These are phyloP conservation scores for Leucoptera coffeella DNA, from an alignment of 2,888 invertebrate genomes.

Conservation along the genomic window DNA sequence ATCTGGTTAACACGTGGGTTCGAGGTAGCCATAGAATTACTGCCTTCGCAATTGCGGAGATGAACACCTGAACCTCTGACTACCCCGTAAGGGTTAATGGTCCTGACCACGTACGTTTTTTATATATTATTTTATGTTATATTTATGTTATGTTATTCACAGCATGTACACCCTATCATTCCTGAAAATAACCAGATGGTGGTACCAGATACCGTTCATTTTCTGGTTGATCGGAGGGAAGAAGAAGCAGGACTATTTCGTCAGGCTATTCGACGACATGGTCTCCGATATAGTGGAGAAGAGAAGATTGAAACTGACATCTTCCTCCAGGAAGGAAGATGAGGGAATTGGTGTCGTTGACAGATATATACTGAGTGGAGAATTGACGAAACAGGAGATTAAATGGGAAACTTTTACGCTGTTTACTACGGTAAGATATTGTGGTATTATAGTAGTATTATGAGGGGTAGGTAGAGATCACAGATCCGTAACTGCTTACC, in stretches of 20 bases:
- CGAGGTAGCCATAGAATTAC: too few species aligned
- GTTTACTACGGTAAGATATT: slow-evolving; percentile 33
- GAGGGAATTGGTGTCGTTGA: slow-evolving; percentile 21
- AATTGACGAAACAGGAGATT: slow-evolving; percentile 17
- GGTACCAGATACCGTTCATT: slow-evolving; percentile 24
- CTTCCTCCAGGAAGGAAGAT: slow-evolving; percentile 4
- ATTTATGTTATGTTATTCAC: slow-evolving; percentile 6
- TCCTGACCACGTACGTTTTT: slow-evolving; percentile 4
- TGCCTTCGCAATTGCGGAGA: too few species aligned
- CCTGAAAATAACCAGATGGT: slow-evolving; percentile 25
- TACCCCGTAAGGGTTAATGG: too few species aligned
- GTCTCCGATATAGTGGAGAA: slow-evolving; percentile 15
- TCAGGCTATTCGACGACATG: slow-evolving; percentile 14
- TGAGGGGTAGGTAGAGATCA: too few species aligned
- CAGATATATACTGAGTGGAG: slow-evolving; percentile 18
- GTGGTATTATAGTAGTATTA: too few species aligned
- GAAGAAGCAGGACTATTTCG: slow-evolving; percentile 11
- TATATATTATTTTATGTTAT: neutral
- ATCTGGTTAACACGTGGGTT: too few species aligned
- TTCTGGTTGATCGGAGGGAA: slow-evolving; percentile 17
- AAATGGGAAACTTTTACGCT: slow-evolving; percentile 19
- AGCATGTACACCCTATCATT: slow-evolving; percentile 23
- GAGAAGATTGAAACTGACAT: slow-evolving; percentile 12
- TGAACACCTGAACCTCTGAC: too few species aligned
- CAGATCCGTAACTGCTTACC: too few species aligned